Evolutionary conservation across 2,888 invertebrate genomes (phyloP), one percentile per base, ranked within the genome.

Genomic region (Cataglyphis livida): DNA sequence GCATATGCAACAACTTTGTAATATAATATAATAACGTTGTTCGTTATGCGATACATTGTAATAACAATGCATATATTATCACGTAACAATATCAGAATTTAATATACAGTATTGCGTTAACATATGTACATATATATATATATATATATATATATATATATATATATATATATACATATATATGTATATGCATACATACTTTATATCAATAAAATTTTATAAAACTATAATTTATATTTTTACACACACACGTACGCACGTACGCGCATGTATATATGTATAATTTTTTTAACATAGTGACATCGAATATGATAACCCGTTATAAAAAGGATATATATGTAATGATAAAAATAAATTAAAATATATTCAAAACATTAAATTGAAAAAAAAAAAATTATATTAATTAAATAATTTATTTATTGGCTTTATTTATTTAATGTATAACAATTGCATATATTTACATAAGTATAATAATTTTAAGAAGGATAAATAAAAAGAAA

Each of bases 11-110:
- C 78, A 79, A 79, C 78, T 79, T 79, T 79, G 44, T 59, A 79
- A 79, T 79, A 79, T 79, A 79, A 79, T 79, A 79, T 79, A 79
- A 79, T 79, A 79, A 71, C 71, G 78, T 79, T 59, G 71, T 78
- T 78, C 78, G 78, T 79, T 79, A 79, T 71, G 71, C 78, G 78
- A 79, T 79, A 59, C 71, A 79, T 71, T 79, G 59, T 79, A 44
- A 79, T 79, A 79, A 79, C 78, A 79, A 79, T 79, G 78, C 78
- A 79, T 79, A 79, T 12, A 79, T 79, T 79, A 71, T 18, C 44
- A 44, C 15, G 35, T 71, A 71, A 71, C 73, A 71, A 79, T 71
- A 71, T 79, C 71, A 71, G 59, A 71, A 76, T 76, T 76, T 68
- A 79, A 79, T 71, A 44, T 59, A 57, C 41, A 18, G 38, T 5